phyloP scores from a whole-genome alignment of 2,797 vertebrate genomes.

The Bufotes viridis region DNA sequence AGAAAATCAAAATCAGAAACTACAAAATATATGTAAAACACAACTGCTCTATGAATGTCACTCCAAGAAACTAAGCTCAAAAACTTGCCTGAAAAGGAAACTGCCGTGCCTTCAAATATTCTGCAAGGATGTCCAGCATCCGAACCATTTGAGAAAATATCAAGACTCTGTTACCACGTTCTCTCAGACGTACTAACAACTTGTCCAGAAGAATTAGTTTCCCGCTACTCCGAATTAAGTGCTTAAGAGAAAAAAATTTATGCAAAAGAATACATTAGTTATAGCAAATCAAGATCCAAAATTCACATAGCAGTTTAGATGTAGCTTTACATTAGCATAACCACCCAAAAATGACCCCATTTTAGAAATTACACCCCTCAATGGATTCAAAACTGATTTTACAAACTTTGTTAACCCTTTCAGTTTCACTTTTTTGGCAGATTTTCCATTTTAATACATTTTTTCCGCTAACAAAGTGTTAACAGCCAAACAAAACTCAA shows the following conservation, averaged over 20 bases:
- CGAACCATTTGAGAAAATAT: slow-evolving; percentile 99
- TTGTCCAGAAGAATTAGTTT: slow-evolving; percentile 97
- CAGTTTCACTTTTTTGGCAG: too few species aligned
- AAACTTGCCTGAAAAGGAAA: slow-evolving; percentile 91
- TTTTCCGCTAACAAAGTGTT: too few species aligned
- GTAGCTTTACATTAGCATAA: not conserved
- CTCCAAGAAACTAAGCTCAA: not conserved
- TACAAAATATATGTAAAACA: not conserved
- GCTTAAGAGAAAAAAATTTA: slow-evolving; percentile 74
- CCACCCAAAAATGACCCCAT: too few species aligned
- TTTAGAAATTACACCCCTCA: too few species aligned
- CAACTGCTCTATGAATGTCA: not conserved
- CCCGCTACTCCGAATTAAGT: slow-evolving; percentile 95
- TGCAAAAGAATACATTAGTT: not conserved
- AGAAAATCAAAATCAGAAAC: slow-evolving; percentile 25
- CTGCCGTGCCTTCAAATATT: slow-evolving; percentile 92
- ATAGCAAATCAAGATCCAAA: not conserved
- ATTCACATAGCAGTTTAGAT: not conserved
- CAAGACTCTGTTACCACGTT: slow-evolving; percentile 94
- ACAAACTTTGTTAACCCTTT: too few species aligned
- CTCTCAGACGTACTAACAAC: slow-evolving; percentile 90
- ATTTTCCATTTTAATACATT: too few species aligned
- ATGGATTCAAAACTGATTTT: too few species aligned
- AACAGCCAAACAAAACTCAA: too few species aligned
- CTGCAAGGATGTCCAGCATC: slow-evolving; percentile 98